Evolutionary conservation across 2,797 vertebrate species (phyloP).

Genomic region (Artibeus lituratus): DNA sequence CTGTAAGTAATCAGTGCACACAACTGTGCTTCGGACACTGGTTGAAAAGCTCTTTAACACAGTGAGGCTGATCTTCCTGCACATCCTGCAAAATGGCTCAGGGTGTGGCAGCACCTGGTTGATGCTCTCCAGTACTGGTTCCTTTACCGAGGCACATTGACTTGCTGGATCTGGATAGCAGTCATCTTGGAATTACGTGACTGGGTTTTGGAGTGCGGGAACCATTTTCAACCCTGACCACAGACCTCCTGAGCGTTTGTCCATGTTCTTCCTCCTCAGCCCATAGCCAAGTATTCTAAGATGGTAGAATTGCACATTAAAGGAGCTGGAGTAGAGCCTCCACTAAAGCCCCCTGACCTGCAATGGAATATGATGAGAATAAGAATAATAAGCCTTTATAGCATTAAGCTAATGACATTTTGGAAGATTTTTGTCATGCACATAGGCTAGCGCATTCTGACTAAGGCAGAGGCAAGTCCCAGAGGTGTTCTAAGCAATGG

Average conservation of each 20-base stretch:
- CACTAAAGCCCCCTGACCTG: background rate
- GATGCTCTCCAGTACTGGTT: rapidly evolving
- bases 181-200: background rate
- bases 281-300: background rate
- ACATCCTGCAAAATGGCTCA: too few species aligned
- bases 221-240: background rate
- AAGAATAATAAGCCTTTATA: background rate
- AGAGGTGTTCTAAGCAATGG: background rate
- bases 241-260: background rate
- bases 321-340: background rate
- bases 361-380: background rate
- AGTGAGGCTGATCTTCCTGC: background rate
- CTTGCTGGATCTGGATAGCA: background rate
- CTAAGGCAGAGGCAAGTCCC: background rate
- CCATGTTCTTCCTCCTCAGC: background rate
- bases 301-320: background rate
- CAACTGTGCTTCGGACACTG: background rate
- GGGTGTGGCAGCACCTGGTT: background rate
- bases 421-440: background rate
- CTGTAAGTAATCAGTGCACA: background rate
- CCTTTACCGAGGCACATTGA: background rate
- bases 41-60: background rate
- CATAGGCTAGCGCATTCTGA: background rate
- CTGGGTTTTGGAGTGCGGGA: background rate
- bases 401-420: background rate